A percentile compares a stretch with the other conserved stretches of the same genome.
These are phyloP conservation scores for Abramis brama DNA, from an alignment of 2,113 vertebrate species.

Conservation along the genomic window DNA sequence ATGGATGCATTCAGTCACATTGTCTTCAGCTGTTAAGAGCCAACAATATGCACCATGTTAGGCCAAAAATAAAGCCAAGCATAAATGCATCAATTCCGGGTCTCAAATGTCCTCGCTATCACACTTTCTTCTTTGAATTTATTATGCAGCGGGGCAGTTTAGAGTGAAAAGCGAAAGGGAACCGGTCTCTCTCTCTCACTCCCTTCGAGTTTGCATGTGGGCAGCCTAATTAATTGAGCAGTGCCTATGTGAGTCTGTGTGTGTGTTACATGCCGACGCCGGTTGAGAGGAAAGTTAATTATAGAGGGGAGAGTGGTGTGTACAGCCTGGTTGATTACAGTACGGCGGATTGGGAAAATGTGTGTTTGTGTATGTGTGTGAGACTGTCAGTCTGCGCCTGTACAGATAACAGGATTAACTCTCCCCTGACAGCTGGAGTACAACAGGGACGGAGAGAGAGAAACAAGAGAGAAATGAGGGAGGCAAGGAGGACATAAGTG, in stretches of 20 bases:
- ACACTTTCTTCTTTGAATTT: conserved; percentile 24
- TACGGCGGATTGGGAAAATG: conserved; percentile 43
- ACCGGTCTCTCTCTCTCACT: conserved; percentile 19
- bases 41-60: neutral
- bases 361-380: conserved; percentile 50
- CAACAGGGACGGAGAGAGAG: conserved; percentile 62
- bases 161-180: neutral
- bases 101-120: conserved; percentile 31
- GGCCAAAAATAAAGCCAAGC: neutral
- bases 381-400: conserved; percentile 72
- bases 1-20: conserved; percentile 19
- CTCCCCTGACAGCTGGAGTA: conserved; percentile 69
- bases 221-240: conserved; percentile 46
- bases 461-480: conserved; percentile 50
- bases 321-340: conserved; percentile 60
- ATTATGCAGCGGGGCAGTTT: conserved; percentile 7
- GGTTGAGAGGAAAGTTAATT: conserved; percentile 56
- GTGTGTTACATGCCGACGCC: conserved; percentile 25
- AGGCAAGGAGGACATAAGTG: conserved; percentile 60
- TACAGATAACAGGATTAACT: conserved; percentile 78
- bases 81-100: neutral
- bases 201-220: conserved; percentile 34
- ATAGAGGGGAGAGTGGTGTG: conserved; percentile 48
- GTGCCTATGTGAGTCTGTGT: conserved; percentile 34
- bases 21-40: conserved; percentile 2